phyloP scores from a whole-genome alignment of 2,888 invertebrate species.

The Drosophila austrosaltans region DNA sequence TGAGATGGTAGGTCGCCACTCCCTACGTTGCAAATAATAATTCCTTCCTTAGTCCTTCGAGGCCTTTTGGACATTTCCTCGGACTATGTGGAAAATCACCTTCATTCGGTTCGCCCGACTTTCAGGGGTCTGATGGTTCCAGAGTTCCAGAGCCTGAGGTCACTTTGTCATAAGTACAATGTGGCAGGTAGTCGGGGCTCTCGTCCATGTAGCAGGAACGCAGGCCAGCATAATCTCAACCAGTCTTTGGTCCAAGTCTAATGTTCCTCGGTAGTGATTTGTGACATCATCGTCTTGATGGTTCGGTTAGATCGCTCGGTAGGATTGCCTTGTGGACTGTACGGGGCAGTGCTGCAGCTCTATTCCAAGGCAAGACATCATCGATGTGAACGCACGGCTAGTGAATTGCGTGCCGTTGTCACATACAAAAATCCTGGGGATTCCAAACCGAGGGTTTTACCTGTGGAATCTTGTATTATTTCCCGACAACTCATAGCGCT shows the following conservation, averaged over 20 bases:
- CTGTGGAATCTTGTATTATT: too few relatives aligned
- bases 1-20: background rate
- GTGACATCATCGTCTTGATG: background rate
- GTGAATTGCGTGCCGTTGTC: too few relatives aligned
- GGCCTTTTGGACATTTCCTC: background rate
- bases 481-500: too few relatives aligned
- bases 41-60: background rate
- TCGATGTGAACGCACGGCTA: background rate
- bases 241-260: too few relatives aligned
- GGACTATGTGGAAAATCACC: background rate
- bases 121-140: background rate
- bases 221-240: background rate
- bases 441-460: too few relatives aligned
- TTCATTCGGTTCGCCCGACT: background rate
- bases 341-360: background rate
- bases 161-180: background rate
- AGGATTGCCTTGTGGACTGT: background rate
- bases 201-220: background rate
- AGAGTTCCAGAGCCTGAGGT: background rate
- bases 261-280: too few relatives aligned
- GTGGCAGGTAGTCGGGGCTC: background rate
- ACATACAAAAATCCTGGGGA: too few relatives aligned
- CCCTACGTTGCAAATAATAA: background rate
- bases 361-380: background rate
- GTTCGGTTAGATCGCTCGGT: background rate